A percentile compares a stretch with the other conserved stretches of the same genome.
Evolutionary conservation across 2,113 vertebrate genomes (phyloP).

Genomic region (Pyrgilauda ruficollis): DNA sequence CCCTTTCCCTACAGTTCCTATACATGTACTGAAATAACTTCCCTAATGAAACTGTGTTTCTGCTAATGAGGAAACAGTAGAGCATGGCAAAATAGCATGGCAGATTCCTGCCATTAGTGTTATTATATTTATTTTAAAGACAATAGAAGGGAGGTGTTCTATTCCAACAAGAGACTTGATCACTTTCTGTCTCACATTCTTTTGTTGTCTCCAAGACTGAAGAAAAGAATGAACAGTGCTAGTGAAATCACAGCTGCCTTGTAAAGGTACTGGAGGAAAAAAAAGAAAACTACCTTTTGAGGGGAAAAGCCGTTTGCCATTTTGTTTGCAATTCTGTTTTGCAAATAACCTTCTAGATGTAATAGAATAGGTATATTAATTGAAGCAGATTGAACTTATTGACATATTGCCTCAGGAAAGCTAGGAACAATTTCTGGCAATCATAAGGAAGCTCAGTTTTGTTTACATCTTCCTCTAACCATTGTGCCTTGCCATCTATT

Average conservation of each 20-base stretch:
- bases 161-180: not conserved
- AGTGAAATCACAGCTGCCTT: not conserved
- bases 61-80: not conserved
- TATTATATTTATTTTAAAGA: not conserved
- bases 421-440: not conserved
- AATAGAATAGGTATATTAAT: constrained; percentile 5
- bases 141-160: not conserved
- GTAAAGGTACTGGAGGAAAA: not conserved
- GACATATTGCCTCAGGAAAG: not conserved
- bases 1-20: not conserved
- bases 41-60: not conserved
- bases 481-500: constrained; percentile 34
- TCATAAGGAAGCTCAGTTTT: constrained; percentile 2
- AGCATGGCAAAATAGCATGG: not conserved
- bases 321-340: constrained; percentile 5
- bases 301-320: not conserved
- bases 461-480: constrained; percentile 13
- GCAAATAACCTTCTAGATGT: not conserved
- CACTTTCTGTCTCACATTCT: not conserved
- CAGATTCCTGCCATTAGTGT: not conserved
- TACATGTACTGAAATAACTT: not conserved
- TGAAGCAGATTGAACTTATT: constrained; percentile 1
- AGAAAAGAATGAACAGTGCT: not conserved
- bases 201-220: not conserved
- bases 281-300: not conserved